A percentile compares a stretch with the other conserved stretches of the same genome.
Evolutionary conservation across 2,113 vertebrate species (phyloP).

Genomic region (Ciconia boyciana): DNA sequence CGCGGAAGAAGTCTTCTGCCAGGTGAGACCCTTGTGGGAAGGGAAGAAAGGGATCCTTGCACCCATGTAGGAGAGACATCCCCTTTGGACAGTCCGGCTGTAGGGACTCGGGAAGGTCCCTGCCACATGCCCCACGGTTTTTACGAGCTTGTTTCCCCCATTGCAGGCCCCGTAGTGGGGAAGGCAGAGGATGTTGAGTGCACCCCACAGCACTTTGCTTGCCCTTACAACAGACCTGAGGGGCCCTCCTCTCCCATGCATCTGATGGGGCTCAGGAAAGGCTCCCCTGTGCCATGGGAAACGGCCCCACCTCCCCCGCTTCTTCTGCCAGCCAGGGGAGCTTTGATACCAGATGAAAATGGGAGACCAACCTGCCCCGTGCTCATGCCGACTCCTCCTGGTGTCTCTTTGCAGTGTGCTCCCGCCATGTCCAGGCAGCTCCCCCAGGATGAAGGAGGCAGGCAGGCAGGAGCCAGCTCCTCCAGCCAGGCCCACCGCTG

Average conservation of each 20-base stretch:
- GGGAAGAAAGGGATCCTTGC: too few species aligned
- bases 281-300: not conserved
- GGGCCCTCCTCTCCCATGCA: not conserved
- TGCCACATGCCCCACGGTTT: too few species aligned
- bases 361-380: not conserved
- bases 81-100: too few species aligned
- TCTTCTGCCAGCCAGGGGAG: not conserved
- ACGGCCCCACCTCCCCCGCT: not conserved
- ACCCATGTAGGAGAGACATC: too few species aligned
- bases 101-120: too few species aligned
- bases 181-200: too few species aligned
- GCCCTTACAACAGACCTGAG: not conserved
- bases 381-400: not conserved
- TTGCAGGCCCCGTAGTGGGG: too few species aligned
- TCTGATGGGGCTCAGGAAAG: not conserved
- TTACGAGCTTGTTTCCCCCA: too few species aligned
- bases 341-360: not conserved
- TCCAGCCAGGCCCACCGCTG: too few species aligned
- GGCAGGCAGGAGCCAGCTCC: too few species aligned
- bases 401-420: not conserved
- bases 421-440: not conserved
- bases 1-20: too few species aligned
- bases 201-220: not conserved
- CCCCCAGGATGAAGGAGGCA: not conserved
- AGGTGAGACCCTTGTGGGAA: too few species aligned